phyloP scores from a whole-genome alignment of 2,797 vertebrate genomes.

The Nyctalus aviator region DNA sequence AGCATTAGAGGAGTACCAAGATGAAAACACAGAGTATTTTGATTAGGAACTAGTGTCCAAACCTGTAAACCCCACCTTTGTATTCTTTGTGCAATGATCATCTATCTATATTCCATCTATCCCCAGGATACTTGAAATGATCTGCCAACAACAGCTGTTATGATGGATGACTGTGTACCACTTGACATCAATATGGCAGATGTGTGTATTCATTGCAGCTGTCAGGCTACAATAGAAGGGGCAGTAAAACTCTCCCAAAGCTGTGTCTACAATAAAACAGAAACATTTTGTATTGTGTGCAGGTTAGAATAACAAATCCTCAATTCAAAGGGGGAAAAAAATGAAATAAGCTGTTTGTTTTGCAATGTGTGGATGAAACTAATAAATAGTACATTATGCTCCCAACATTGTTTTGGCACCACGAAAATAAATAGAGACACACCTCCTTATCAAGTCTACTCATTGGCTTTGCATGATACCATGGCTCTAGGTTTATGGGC shows the following conservation, averaged over 20 bases:
- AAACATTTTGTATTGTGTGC: background rate
- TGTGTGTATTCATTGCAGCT: background rate
- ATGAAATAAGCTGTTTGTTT: background rate
- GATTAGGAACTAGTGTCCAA: background rate
- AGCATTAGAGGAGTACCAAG: background rate
- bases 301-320: conserved; percentile 1
- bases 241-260: background rate
- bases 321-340: background rate
- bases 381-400: background rate
- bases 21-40: background rate
- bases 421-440: background rate
- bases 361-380: background rate
- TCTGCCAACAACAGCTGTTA: conserved; percentile 16
- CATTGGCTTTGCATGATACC: background rate
- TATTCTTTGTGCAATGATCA: background rate
- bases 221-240: background rate
- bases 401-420: background rate
- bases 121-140: background rate
- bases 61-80: background rate
- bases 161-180: background rate
- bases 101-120: background rate
- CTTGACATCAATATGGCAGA: background rate
- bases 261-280: background rate
- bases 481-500: background rate
- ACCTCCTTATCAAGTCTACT: background rate